phyloP scores from a whole-genome alignment of 2,797 vertebrate species.

The Adrianichthys oophorus region DNA sequence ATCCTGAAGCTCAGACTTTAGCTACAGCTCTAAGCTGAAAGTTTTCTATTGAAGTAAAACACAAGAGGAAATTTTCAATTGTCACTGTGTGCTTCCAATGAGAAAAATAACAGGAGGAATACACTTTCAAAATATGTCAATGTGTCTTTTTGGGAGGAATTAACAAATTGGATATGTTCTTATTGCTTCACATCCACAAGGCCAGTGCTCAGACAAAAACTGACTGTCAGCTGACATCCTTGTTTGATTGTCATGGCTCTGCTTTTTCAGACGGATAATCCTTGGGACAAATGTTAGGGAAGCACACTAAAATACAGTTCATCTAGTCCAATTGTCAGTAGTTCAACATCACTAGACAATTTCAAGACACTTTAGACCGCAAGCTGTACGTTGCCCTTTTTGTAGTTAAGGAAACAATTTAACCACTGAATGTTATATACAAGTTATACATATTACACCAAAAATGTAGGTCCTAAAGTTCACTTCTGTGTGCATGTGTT shows the following conservation, averaged over 20 bases:
- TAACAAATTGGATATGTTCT: constrained; percentile 34
- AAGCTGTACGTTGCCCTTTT: constrained; percentile 14
- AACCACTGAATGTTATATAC: constrained; percentile 10
- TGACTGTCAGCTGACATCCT: constrained; percentile 24
- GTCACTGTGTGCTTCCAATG: constrained; percentile 19
- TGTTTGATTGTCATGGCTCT: constrained; percentile 11
- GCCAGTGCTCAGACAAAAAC: constrained; percentile 27
- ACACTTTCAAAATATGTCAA: constrained; percentile 39
- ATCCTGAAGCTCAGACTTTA: constrained; percentile 81
- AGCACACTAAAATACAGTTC: constrained; percentile 17
- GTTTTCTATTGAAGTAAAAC: constrained; percentile 61
- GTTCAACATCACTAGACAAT: constrained; percentile 3
- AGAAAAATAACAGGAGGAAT: constrained; percentile 35
- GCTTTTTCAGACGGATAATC: constrained; percentile 13
- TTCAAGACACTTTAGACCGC: neutral
- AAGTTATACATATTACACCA: constrained; percentile 31
- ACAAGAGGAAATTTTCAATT: constrained; percentile 63
- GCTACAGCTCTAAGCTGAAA: constrained; percentile 70
- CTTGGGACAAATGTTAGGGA: constrained; percentile 20
- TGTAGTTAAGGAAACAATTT: constrained; percentile 1
- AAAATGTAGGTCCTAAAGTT: constrained; percentile 3
- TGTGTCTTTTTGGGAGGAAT: constrained; percentile 14
- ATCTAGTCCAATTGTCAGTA: constrained; percentile 28
- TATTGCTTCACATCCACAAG: constrained; percentile 13
- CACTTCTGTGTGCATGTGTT: constrained; percentile 10